Base-by-base conservation (phyloP, 2,888 invertebrate species). In the Nomada ruficornis region DNA sequence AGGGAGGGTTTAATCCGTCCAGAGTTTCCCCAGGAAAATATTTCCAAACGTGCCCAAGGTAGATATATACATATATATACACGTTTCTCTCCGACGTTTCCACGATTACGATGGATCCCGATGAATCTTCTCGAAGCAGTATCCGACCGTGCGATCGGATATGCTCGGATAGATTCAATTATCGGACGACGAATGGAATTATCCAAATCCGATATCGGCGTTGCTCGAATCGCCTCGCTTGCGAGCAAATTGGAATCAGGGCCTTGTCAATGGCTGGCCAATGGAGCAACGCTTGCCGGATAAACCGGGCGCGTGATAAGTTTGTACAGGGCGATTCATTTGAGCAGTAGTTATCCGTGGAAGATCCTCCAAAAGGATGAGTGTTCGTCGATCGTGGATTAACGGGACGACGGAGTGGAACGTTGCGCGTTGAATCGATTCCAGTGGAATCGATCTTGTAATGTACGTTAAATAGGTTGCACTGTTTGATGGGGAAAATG, bases 131-230 rank as follows among this genome's bases (percentile, higher is more conserved):
- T 57, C 26, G 23, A 11, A 20, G 23, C 36, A 54, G 54, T 80
- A 70, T 76, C 57, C 59, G 11, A 76, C 2, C 55, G 36, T 62
- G 57, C 44, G 23, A 59, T 54, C 10, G 75, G 64, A 72, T 77
- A 65, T 60, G 65, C 62, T 47, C 42, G 29, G 52, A 73, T 77
- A 71, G 80, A 80, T 70, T 80, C 76, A 70, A 76, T 76, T 71
- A 76, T 80, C 52, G 63, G 60, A 70, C 71, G 63, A 78, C 69
- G 64, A 79, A 75, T 76, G 76, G 80, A 80, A 80, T 76, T 80
- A 80, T 79, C 70, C 76, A 70, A 80, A 65, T 76, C 70, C 80
- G 70, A 80, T 80, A 76, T 70, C 70, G 65, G 70, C n/a, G 65
- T 70, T 55, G 44, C 68, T 69, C 70, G 76, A 76, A 67, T 65